Evolutionary conservation across 1,140 invertebrate genomes (phyloP).

Genomic region (Doryteuthis pealeii): DNA sequence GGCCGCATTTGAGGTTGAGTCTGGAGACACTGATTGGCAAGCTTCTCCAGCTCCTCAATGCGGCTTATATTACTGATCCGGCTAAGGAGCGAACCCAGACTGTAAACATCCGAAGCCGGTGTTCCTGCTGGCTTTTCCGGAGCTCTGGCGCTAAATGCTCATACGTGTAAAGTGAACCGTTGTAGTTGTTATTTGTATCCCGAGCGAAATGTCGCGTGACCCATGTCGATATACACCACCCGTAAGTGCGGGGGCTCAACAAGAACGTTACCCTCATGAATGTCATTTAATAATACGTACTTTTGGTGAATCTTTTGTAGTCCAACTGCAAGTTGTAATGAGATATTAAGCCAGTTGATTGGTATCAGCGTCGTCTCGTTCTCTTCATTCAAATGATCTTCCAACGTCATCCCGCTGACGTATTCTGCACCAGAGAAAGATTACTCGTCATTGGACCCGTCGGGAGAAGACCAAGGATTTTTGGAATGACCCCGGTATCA

Average conservation of each 20-base stretch:
- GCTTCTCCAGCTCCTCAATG: neutral
- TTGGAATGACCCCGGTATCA: neutral
- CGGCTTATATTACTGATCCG: neutral
- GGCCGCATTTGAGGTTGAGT: neutral
- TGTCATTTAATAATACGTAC: slow-evolving; percentile 13
- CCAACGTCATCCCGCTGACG: neutral
- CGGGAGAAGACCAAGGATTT: neutral
- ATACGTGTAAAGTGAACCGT: neutral
- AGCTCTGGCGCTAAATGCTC: slow-evolving; percentile 8
- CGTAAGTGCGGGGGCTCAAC: neutral
- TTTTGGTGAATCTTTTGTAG: slow-evolving; percentile 12
- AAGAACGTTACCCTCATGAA: slow-evolving; percentile 1
- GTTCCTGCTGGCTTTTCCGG: neutral
- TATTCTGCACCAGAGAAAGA: slow-evolving; percentile 7
- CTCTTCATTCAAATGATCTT: neutral
- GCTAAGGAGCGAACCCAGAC: neutral
- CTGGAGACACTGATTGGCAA: neutral
- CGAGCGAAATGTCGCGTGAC: neutral
- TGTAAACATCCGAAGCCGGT: slow-evolving; percentile 7
- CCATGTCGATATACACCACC: slow-evolving; percentile 13
- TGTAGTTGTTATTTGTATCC: neutral
- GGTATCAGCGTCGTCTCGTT: neutral
- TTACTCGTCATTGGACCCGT: neutral
- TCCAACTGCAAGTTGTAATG: neutral
- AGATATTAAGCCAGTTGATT: slow-evolving; percentile 6